phyloP scores from a whole-genome alignment of 2,797 vertebrate species.

The Telmatherina bonti region DNA sequence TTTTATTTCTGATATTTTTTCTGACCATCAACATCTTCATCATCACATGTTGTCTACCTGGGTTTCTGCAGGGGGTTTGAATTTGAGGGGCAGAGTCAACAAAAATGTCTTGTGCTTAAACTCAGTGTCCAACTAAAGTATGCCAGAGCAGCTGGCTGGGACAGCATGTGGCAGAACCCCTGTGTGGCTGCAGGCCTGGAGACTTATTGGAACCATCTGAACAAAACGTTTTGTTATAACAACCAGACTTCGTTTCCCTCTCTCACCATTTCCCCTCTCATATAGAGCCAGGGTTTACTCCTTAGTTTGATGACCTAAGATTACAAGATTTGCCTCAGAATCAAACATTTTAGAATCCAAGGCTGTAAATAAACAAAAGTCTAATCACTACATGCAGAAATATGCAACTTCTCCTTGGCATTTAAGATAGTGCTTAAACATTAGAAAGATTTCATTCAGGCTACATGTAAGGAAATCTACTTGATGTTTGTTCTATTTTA shows the following conservation, averaged over 20 bases:
- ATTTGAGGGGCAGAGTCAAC: conserved; percentile 32
- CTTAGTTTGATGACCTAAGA: conserved; percentile 15
- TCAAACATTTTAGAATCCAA: conserved; percentile 13
- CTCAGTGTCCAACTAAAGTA: conserved; percentile 20
- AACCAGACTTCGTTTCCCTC: conserved; percentile 47
- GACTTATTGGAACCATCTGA: conserved; percentile 73
- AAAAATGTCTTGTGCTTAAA: conserved; percentile 41
- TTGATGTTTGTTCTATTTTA: background rate
- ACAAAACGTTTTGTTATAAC: conserved; percentile 52
- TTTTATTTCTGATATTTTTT: background rate
- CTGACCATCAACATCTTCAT: conserved; percentile 2
- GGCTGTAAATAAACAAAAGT: conserved; percentile 15
- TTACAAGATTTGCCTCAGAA: conserved; percentile 16
- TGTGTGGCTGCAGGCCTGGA: conserved; percentile 48
- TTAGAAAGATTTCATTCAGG: background rate
- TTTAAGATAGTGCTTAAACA: background rate
- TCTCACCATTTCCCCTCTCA: conserved; percentile 27
- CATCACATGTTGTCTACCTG: background rate
- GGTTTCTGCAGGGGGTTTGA: conserved; percentile 27
- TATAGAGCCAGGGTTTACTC: conserved; percentile 10
- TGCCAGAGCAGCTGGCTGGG: conserved; percentile 52
- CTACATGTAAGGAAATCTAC: background rate
- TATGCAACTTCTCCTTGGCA: background rate
- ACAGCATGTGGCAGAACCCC: conserved; percentile 62
- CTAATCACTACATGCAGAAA: background rate